These are phyloP conservation scores for Apostichopus japonicus DNA, from an alignment of 35 echinoderm and acorn worm genomes.

Conservation along the genomic window DNA sequence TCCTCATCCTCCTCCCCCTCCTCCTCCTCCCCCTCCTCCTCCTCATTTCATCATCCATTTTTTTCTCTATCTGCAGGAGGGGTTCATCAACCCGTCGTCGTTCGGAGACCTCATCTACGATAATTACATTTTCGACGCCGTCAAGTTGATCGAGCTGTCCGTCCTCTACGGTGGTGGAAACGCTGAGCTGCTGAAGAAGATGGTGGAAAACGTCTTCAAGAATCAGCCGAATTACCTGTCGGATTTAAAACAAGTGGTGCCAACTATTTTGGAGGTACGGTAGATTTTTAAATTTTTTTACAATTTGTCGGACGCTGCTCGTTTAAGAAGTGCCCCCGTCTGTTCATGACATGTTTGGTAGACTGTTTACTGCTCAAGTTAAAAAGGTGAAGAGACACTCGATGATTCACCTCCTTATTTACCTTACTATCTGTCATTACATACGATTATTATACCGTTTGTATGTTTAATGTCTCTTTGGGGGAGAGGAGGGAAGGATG, in stretches of 20 bases:
- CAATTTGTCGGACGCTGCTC: too few species aligned
- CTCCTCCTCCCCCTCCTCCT: too few species aligned
- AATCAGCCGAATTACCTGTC: neutral
- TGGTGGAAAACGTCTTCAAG: constrained; percentile 84
- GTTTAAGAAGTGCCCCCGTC: too few species aligned
- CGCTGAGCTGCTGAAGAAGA: constrained; percentile 69
- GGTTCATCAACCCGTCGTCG: constrained; percentile 67
- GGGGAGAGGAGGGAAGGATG: neutral
- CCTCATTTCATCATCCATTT: neutral
- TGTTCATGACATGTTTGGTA: too few species aligned
- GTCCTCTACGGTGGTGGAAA: constrained; percentile 87
- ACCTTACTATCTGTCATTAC: too few species aligned
- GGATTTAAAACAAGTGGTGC: constrained; percentile 62
- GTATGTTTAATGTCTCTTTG: neutral
- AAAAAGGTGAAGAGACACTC: too few species aligned
- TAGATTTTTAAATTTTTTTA: too few species aligned
- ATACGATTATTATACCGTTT: too few species aligned
- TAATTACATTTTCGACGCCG: constrained; percentile 88
- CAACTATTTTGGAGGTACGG: constrained; percentile 80
- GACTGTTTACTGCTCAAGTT: too few species aligned
- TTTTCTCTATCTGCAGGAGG: constrained; percentile 67
- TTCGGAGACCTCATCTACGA: constrained; percentile 93
- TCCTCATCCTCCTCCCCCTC: too few species aligned
- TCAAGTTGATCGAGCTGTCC: constrained; percentile 85
- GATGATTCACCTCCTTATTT: too few species aligned